phyloP scores from a whole-genome alignment of 1,140 invertebrate genomes.

The Drosophila equinoxialis region DNA sequence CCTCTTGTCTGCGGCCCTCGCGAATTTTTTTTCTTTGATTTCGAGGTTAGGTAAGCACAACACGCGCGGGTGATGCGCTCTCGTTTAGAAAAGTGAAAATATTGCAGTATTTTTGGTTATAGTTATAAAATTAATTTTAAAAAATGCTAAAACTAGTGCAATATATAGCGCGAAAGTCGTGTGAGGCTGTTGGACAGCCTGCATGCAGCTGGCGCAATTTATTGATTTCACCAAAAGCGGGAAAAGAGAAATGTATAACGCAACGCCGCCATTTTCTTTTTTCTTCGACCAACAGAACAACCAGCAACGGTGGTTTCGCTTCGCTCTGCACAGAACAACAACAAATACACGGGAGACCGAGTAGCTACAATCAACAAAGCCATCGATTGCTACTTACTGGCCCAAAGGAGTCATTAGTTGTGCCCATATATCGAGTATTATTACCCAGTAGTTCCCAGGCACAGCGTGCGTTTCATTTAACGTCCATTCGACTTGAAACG shows the following conservation, averaged over 20 bases:
- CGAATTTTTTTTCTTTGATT: conserved; percentile 52
- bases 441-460: conserved; percentile 32
- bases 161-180: conserved; percentile 58
- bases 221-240: conserved; percentile 73
- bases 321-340: conserved; percentile 71
- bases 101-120: conserved; percentile 17
- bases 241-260: conserved; percentile 64
- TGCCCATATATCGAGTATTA: conserved; percentile 41
- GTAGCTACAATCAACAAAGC: conserved; percentile 2
- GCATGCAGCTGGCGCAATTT: conserved; percentile 69
- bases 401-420: conserved; percentile 43
- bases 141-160: conserved; percentile 78
- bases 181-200: conserved; percentile 33
- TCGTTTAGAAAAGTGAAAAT: conserved; percentile 39
- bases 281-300: conserved; percentile 74
- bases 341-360: conserved; percentile 65
- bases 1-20: no score
- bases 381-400: conserved; percentile 1
- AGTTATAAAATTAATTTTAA: conserved; percentile 17
- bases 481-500: conserved; percentile 52
- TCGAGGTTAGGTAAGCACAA: conserved; percentile 82
- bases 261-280: conserved; percentile 82
- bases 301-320: conserved; percentile 73
- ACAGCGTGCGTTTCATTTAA: conserved; percentile 62
- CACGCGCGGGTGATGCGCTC: conserved; percentile 57